These are phyloP conservation scores for Alentia gelatinosa DNA, from an alignment of 2,888 invertebrate genomes.

Conservation along the genomic window DNA sequence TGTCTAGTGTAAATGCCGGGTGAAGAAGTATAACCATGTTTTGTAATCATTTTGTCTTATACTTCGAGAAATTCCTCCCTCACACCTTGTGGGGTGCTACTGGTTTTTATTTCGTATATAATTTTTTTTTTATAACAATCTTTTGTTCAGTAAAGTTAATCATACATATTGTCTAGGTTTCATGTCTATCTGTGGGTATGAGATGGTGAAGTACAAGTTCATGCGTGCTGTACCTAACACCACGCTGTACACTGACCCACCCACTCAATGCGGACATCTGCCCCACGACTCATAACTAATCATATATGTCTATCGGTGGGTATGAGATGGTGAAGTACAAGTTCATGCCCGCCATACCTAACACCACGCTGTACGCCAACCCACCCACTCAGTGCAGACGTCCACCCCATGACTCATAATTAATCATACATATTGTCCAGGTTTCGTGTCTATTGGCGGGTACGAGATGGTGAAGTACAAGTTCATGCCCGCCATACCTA, in stretches of 20 bases:
- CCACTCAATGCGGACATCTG: conserved; percentile 72
- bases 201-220: conserved; percentile 68
- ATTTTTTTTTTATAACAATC: no score
- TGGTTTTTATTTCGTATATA: no score
- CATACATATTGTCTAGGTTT: conserved; percentile 24
- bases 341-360: conserved; percentile 78
- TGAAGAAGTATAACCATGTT: no score
- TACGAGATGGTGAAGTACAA: conserved; percentile 51
- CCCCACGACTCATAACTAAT: conserved; percentile 74
- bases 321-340: conserved; percentile 50
- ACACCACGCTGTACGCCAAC: conserved; percentile 69
- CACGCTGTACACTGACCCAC: conserved; percentile 64
- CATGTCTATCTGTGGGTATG: background rate
- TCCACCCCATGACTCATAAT: conserved; percentile 74
- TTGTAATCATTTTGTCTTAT: no score
- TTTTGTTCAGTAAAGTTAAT: no score
- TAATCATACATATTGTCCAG: no score
- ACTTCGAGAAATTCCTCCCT: no score
- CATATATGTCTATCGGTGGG: no score
- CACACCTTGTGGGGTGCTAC: no score
- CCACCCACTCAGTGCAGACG: conserved; percentile 69
- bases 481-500: conserved; percentile 78
- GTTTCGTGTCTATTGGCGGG: no score
- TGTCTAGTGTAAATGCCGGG: no score
- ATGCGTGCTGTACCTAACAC: conserved; percentile 76